Percentiles rank a stretch among this genome's conserved stretches.
phyloP scores from a whole-genome alignment of 2,888 invertebrate species.

The Lucinisca nassula region DNA sequence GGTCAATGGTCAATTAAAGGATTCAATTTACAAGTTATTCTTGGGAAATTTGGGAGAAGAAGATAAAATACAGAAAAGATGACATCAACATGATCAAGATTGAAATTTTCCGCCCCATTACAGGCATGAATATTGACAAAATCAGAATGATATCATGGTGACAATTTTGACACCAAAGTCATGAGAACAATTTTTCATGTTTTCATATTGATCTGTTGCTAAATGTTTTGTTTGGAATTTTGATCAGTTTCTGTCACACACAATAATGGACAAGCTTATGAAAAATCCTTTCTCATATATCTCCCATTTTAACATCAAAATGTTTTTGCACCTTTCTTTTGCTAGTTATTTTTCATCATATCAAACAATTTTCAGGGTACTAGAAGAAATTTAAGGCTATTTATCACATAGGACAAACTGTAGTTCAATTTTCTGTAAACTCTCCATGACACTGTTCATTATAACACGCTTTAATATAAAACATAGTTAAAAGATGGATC shows the following conservation, averaged over 20 bases:
- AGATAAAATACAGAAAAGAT: background rate
- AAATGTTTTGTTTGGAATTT: conserved; percentile 4
- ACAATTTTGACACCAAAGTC: conserved; percentile 15
- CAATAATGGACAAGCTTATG: no score
- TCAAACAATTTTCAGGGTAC: background rate
- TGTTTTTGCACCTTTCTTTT: background rate
- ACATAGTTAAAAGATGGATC: no score
- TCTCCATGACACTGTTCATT: no score
- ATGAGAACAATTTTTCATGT: background rate
- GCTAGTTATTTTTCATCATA: background rate
- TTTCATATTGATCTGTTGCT: background rate
- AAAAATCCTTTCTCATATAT: no score
- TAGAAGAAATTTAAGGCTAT: background rate
- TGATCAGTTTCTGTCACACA: background rate
- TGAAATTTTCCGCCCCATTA: background rate
- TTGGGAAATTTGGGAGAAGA: background rate
- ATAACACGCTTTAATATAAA: no score
- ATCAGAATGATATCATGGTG: background rate
- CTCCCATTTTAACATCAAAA: no score
- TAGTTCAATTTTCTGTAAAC: no score
- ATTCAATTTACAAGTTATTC: conserved; percentile 15
- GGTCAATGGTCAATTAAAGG: conserved; percentile 8
- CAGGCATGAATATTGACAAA: conserved; percentile 2
- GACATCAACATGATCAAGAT: conserved; percentile 3
- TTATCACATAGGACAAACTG: background rate